Conservation (phyloP, 2,113 vertebrate genomes). For the Pteropus alecto region DNA sequence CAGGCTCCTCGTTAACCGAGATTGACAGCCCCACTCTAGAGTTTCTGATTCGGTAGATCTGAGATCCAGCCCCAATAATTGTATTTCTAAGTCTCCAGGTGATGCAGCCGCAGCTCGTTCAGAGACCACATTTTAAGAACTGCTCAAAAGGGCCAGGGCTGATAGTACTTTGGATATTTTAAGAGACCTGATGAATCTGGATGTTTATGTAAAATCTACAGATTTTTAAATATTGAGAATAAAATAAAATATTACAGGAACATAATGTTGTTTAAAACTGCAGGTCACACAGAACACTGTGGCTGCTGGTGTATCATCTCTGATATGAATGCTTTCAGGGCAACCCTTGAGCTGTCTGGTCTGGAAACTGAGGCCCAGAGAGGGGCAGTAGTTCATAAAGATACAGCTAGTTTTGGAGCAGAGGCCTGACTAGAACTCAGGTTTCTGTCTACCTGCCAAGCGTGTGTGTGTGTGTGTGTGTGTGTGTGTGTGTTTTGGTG, state of each 20-base stretch:
- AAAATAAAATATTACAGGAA: neutral
- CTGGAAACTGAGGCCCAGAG: neutral
- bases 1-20: neutral
- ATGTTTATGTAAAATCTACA: neutral
- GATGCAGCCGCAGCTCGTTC: neutral
- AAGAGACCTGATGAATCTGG: neutral
- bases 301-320: neutral
- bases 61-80: neutral
- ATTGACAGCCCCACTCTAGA: fast-evolving
- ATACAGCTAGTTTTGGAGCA: neutral
- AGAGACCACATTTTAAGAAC: neutral
- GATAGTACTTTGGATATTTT: neutral
- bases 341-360: neutral
- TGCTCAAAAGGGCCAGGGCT: neutral
- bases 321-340: neutral
- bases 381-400: neutral
- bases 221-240: neutral
- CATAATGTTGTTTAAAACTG: neutral
- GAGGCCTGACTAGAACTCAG: neutral
- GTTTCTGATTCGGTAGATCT: neutral
- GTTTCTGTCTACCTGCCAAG: neutral
- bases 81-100: neutral
- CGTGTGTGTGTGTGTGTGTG: neutral
- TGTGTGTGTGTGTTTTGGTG: neutral
- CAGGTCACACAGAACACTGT: neutral